These are phyloP conservation scores for Pampusana beccarii DNA, from an alignment of 2,113 vertebrate genomes.

Conservation along the genomic window DNA sequence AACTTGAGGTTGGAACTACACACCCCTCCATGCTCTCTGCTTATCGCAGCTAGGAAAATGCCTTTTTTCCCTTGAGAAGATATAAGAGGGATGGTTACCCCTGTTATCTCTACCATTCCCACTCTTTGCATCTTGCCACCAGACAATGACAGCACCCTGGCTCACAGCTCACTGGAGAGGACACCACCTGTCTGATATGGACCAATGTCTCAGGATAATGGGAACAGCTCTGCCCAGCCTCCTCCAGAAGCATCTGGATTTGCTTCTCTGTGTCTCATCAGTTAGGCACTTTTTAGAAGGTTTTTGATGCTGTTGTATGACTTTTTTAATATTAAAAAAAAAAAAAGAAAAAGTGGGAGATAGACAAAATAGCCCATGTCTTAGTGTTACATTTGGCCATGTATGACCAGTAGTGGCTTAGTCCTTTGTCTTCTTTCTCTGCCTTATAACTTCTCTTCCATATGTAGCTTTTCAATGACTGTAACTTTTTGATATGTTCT, in stretches of 20 bases:
- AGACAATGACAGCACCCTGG: not conserved
- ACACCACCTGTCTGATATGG: not conserved
- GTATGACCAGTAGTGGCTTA: not conserved
- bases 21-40: not conserved
- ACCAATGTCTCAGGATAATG: not conserved
- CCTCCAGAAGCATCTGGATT: not conserved
- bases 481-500: not conserved
- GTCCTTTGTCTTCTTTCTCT: not conserved
- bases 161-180: not conserved
- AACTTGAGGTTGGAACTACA: not conserved
- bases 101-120: not conserved
- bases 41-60: not conserved
- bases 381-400: not conserved
- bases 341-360: accelerated
- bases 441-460: not conserved
- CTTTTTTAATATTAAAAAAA: not conserved
- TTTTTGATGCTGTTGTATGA: not conserved
- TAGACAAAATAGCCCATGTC: not conserved
- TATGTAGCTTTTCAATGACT: not conserved
- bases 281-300: not conserved
- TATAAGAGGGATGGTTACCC: not conserved
- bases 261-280: not conserved
- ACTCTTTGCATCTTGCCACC: not conserved
- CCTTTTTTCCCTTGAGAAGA: not conserved
- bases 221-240: not conserved